Base-by-base conservation (phyloP, 1,140 invertebrate genomes). In the Wiebesia pumilae region DNA sequence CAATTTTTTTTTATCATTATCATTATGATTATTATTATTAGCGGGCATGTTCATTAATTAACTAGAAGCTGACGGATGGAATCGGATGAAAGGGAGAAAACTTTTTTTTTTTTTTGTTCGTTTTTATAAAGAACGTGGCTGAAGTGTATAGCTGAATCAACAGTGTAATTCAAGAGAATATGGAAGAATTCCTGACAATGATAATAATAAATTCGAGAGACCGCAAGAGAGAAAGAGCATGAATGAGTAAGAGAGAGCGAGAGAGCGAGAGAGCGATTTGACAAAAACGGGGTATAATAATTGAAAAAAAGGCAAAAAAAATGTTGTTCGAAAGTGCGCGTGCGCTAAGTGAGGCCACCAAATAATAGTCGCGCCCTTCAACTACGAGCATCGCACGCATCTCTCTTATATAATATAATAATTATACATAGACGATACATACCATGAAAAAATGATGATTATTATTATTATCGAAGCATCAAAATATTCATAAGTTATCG, bases 371-470 rank as follows among this genome's bases (percentile, higher is more conserved):
- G 89, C 90, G 90, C 90, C 90, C 89, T 21, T 21, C n/a, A 81
- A 81, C 47, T 69, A n/a, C 30, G 21, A 81, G 40, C 78, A 82
- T 67, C 35, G 65, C 90, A 91, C 90, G 89, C 90, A 92, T 88
- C 89, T 92, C 91, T 92, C 90, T 93, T 91, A 92, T 91, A 93
- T 92, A 93, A 92, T 92, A 93, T 93, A 93, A 93, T 93, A 92
- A 93, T 92, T 94, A 93, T 93, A 93, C 91, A 93, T 93, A 93
- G 92, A 93, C 91, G 91, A 90, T 93, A 93, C 90, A 92, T 92
- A 91, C 90, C 81, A 79, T 54, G 58, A 65, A 78, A 91, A 84
- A 84, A 91, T 89, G 88, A 89, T 88, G 84, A 90, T 89, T 89
- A 92, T 90, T 91, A 91, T 92, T 91, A 92, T 90, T 90, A 89